Evolutionary conservation across 2,888 invertebrate species (phyloP).

Genomic region (Mystacides longicornis): DNA sequence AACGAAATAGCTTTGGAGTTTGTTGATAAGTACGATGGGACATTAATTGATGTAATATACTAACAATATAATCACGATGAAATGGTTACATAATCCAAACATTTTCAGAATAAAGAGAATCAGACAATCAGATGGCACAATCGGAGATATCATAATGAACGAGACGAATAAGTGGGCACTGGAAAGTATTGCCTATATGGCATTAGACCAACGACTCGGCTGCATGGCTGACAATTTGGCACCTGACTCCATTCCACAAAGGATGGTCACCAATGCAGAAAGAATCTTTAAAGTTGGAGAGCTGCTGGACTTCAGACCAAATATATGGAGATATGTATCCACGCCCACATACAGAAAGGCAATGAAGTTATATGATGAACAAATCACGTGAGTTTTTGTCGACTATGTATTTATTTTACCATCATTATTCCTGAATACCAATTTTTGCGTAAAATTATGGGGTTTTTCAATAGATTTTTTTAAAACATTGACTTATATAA

Average conservation of each 20-base stretch:
- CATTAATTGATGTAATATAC: background rate
- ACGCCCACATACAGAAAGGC: slow-evolving; percentile 33
- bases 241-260: slow-evolving; percentile 22
- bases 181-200: slow-evolving; percentile 27
- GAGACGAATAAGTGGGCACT: slow-evolving; percentile 29
- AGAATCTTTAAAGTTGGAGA: slow-evolving; percentile 25
- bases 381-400: slow-evolving; percentile 15
- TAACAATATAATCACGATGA: background rate
- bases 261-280: slow-evolving; percentile 18
- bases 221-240: slow-evolving; percentile 26
- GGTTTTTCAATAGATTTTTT: too few species aligned
- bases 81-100: background rate
- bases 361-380: slow-evolving; percentile 34
- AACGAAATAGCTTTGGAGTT: slow-evolving; percentile 20
- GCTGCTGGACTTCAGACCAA: slow-evolving; percentile 33
- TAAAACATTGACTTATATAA: too few species aligned
- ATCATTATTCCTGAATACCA: too few species aligned
- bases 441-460: too few species aligned
- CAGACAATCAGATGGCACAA: slow-evolving; percentile 25
- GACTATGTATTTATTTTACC: background rate
- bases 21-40: slow-evolving; percentile 18
- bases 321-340: slow-evolving; percentile 32
- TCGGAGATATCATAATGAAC: slow-evolving; percentile 20
- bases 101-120: slow-evolving; percentile 24
- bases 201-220: slow-evolving; percentile 27